Percentiles rank a stretch among this genome's conserved stretches.
Evolutionary conservation across 35 echinoderm and acorn worm species (phyloP).

Genomic region (Lytechinus pictus): DNA sequence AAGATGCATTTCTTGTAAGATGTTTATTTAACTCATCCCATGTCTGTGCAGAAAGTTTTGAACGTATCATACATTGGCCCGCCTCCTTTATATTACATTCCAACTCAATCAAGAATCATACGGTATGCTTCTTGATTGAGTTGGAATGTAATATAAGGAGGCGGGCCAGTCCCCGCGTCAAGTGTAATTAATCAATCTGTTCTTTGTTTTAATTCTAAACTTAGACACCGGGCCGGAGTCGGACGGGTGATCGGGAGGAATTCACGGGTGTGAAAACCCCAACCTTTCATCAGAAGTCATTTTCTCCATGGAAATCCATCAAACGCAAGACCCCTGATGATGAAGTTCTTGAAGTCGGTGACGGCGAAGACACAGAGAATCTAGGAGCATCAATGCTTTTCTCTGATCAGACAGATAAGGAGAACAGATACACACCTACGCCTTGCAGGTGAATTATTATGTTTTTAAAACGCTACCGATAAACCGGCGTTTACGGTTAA

Average conservation of each 20-base stretch:
- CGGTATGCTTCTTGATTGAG: no score
- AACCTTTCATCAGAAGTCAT: neutral
- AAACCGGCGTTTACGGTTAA: no score
- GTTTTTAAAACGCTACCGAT: no score
- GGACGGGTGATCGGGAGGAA: neutral
- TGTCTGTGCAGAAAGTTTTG: no score
- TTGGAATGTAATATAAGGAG: no score
- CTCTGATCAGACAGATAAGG: slow-evolving; percentile 35
- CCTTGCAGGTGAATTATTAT: neutral
- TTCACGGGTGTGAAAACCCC: slow-evolving; percentile 22
- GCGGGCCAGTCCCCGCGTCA: no score
- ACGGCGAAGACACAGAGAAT: neutral
- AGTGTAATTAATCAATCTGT: no score
- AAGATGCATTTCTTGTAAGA: no score
- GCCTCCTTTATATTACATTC: no score
- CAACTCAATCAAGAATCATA: no score
- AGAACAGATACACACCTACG: slow-evolving; percentile 26
- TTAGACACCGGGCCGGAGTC: neutral
- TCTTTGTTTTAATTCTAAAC: neutral
- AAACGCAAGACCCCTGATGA: slow-evolving; percentile 21
- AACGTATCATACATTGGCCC: no score
- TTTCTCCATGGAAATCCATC: neutral
- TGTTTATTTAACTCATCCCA: no score
- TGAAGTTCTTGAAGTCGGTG: neutral
- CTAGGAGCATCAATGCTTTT: slow-evolving; percentile 40